Conservation (phyloP, 2,888 invertebrate species). For the Rugalucina vietnamica region DNA sequence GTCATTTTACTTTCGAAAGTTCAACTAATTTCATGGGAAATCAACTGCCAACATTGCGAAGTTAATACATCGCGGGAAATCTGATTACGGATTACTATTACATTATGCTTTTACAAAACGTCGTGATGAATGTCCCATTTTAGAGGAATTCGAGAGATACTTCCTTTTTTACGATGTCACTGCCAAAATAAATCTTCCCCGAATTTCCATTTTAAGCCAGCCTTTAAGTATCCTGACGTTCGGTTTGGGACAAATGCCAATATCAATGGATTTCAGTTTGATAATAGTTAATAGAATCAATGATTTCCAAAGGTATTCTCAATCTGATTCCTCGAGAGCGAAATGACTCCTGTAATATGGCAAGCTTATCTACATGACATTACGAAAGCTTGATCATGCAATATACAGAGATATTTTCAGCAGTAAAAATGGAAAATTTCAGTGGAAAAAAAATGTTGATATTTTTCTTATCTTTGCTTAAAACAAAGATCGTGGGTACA, state of each 20-base stretch:
- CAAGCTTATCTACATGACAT: no score
- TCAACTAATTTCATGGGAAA: conserved; percentile 5
- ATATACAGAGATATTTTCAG: no score
- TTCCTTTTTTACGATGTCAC: background rate
- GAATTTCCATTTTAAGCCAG: background rate
- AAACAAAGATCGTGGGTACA: no score
- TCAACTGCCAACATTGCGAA: background rate
- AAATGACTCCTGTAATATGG: no score
- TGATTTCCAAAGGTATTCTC: no score
- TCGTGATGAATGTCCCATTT: background rate
- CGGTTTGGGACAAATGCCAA: background rate
- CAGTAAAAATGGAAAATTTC: no score
- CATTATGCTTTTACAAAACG: background rate
- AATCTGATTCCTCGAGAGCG: no score
- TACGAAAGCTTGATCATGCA: no score
- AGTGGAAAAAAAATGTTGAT: no score
- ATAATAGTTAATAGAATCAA: no score
- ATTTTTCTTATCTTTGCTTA: no score
- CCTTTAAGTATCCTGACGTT: background rate
- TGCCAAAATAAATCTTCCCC: conserved; percentile 7
- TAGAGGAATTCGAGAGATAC: background rate
- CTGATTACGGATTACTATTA: background rate
- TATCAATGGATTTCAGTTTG: background rate
- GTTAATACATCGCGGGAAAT: background rate
- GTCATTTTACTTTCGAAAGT: background rate